A percentile compares a stretch with the other conserved stretches of the same genome.
phyloP scores from a whole-genome alignment of 1,140 invertebrate species.

The Battus philenor region DNA sequence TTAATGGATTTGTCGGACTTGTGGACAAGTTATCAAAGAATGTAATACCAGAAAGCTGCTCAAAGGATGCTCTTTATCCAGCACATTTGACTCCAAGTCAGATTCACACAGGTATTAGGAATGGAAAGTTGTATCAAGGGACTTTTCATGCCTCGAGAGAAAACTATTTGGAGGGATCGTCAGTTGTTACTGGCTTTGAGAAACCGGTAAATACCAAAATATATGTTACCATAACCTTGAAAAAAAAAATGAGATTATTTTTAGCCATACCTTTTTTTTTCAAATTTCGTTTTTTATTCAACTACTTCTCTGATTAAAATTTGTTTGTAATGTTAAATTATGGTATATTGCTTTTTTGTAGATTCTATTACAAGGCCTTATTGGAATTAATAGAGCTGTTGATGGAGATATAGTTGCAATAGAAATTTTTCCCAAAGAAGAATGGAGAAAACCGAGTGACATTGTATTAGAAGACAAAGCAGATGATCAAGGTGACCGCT shows the following conservation, averaged over 20 bases:
- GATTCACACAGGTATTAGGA: conserved; percentile 88
- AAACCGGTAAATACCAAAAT: conserved; percentile 87
- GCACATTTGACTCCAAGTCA: conserved; percentile 88
- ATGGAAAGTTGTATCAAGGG: conserved; percentile 88
- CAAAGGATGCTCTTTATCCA: conserved; percentile 85
- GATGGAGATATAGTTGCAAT: conserved; percentile 97
- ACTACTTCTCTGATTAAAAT: too few species aligned
- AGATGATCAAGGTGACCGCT: conserved; percentile 79
- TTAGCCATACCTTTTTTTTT: too few species aligned
- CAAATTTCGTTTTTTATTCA: too few species aligned
- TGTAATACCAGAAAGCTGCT: conserved; percentile 78
- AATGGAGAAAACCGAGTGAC: conserved; percentile 93
- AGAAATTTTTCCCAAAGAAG: conserved; percentile 90
- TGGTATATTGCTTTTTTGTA: conserved; percentile 43
- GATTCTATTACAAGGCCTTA: conserved; percentile 93
- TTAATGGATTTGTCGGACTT: conserved; percentile 80
- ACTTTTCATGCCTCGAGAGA: conserved; percentile 89
- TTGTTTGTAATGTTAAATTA: conserved; percentile 4
- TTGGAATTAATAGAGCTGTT: conserved; percentile 94
- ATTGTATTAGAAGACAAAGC: conserved; percentile 91
- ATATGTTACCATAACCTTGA: too few species aligned
- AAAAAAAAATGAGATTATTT: too few species aligned
- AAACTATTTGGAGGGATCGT: conserved; percentile 96
- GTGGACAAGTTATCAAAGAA: conserved; percentile 88
- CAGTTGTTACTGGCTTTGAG: conserved; percentile 86